Base-by-base conservation (phyloP, 2,888 invertebrate genomes). In the Xestia c-nigrum region DNA sequence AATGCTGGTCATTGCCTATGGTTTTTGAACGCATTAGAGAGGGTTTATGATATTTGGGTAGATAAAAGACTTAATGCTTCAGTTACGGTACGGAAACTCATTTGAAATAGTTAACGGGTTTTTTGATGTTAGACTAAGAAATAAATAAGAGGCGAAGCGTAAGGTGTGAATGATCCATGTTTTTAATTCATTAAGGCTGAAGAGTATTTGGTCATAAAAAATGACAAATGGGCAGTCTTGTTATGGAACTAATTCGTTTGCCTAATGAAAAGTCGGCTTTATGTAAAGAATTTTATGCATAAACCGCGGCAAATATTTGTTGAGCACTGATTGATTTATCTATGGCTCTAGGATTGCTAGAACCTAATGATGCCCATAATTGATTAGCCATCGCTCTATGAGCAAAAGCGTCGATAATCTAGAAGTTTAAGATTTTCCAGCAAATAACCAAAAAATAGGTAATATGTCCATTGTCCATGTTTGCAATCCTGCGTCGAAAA, bases 11-110 rank as follows among this genome's bases (percentile, higher is more conserved):
- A n/a, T n/a, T n/a, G n/a, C n/a, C n/a, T n/a, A n/a, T n/a, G n/a
- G n/a, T n/a, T n/a, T n/a, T n/a, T n/a, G n/a, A n/a, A n/a, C n/a
- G n/a, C n/a, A n/a, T n/a, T n/a, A n/a, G n/a, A n/a, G n/a, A n/a
- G n/a, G n/a, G n/a, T n/a, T n/a, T n/a, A n/a, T n/a, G n/a, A n/a
- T n/a, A n/a, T n/a, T n/a, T n/a, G n/a, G n/a, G n/a, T n/a, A n/a
- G n/a, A n/a, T n/a, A n/a, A 88, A 88, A 88, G 89, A 88, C 80
- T 87, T 85, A 87, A 88, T 86, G 86, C 83, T 86, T 86, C 85
- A 84, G 89, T 86, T 87, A 87, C 81, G 78, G 75, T 78, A 72
- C 72, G 78, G 83, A 87, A 88, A 87, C 85, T 88, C 87, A 88
- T 86, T 88, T 87, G 74, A 85, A 85, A 73, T 80, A 77, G 84